Evolutionary conservation across 2,888 invertebrate species (phyloP), one percentile per base, ranked within the genome.

Genomic region (Diplolepis rosae): DNA sequence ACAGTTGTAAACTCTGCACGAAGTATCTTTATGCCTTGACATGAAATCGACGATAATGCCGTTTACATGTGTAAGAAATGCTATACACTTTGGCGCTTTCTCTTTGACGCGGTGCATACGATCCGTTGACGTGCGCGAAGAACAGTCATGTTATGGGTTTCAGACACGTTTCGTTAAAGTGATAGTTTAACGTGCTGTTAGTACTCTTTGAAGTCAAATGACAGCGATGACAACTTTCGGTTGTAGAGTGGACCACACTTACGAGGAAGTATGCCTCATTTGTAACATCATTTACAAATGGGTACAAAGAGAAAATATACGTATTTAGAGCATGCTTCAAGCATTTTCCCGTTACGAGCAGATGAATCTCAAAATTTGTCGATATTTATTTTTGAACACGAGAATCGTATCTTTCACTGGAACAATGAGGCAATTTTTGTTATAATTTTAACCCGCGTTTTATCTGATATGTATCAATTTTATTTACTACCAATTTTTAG

Each of bases 181-280:
- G 75, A 76, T 70, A 73, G 69, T 76, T 76, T 75, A 72, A 70
- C 51, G 68, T 15, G 54, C 73, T 74, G 75, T 71, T 74, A 74
- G 71, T 72, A 71, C 42, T 65, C 71, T 76, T 76, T 68, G 73
- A 76, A 71, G 73, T 68, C 56, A 30, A 61, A 70, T 67, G 56
- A 67, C 65, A 28, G 67, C 61, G 70, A 66, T 69, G 74, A 69
- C 68, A 69, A 72, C 71, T 71, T 73, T 79, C 79, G 75, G 39
- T 35, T 61, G 18, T 39, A 48, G 35, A 79, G 76, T 76, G 61
- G 61, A 61, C 61, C 61, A 61, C 61, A 61, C 61, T 61, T 39
- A n/a, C 15, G 61, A 39, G 61, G 61, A 61, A 61, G 61, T 61
- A 22, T 61, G 61, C 61, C 61, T 61, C 61, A 39, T 61, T 61